phyloP scores from a whole-genome alignment of 2,797 vertebrate species.

The Gastrophryne carolinensis region DNA sequence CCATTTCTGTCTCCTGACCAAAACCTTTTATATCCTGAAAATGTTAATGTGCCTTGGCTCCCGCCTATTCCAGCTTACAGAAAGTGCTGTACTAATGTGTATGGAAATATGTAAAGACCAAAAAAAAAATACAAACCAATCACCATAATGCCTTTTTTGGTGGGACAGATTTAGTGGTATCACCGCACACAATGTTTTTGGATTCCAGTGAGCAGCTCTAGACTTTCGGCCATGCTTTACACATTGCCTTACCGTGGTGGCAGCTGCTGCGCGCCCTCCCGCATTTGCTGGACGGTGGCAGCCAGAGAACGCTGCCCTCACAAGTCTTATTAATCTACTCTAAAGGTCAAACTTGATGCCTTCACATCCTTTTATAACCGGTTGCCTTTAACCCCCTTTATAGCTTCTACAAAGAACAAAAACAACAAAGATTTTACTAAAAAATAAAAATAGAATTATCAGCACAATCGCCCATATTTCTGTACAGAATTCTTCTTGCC shows the following conservation, averaged over 20 bases:
- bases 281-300: not conserved
- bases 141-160: constrained; percentile 97
- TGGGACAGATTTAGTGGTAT: constrained; percentile 78
- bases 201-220: not conserved
- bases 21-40: constrained; percentile 87
- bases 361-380: not conserved
- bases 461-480: not conserved
- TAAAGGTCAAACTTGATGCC: constrained; percentile 2
- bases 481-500: not conserved
- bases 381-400: constrained; percentile 6
- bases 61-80: constrained; percentile 87
- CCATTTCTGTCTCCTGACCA: constrained; percentile 76
- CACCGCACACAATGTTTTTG: too few relatives aligned
- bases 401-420: not conserved
- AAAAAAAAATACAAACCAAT: constrained; percentile 94
- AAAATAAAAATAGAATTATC: not conserved
- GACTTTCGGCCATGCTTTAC: constrained; percentile 2
- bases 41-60: constrained; percentile 98
- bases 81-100: constrained; percentile 80
- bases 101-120: constrained; percentile 86
- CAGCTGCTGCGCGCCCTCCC: not conserved
- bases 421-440: not conserved
- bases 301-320: not conserved
- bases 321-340: not conserved
- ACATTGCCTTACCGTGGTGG: not conserved